Evolutionary conservation across 1,140 invertebrate species (phyloP), one percentile per base, ranked within the genome.

Genomic region (Hypsibius dujardini): DNA sequence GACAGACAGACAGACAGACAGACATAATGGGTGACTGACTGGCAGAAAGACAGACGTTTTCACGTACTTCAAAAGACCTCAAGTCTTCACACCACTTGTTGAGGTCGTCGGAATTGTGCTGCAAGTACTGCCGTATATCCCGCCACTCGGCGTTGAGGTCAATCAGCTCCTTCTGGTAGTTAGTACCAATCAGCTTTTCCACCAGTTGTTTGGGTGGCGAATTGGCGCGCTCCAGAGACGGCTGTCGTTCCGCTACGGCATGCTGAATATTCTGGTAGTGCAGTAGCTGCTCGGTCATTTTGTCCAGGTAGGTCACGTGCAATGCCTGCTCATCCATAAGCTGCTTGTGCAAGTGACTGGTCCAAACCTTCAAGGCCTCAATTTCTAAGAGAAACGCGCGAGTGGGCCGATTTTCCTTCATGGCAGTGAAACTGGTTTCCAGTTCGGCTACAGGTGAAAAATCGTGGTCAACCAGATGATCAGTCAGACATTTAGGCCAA

Each of bases 51-150:
- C n/a, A n/a, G n/a, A n/a, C n/a, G n/a, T n/a, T n/a, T n/a, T n/a
- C n/a, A n/a, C n/a, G n/a, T 56, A 67, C 62, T 42, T 67, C 12
- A 67, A 67, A 67, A 3, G 7, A 12, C 45, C 62, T 12, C 7
- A 67, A 42, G 3, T 67, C 42, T 42, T 67, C 62, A 7, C 12
- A 3, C 62, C 62, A 67, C 45, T 67, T 67, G 7, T 3, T 67
- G 3, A 67, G 7, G 3, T 67, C 62, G 7, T 67, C 42, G 12
- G 42, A 14, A 42, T 67, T 67, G 62, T 67, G 42, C 62, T 67
- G 62, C 62, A 67, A 42, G 42, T 67, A 67, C 62, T 67, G 62
- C 3, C 7, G 62, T 7, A 67, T 67, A 42, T 67, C 62, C 42
- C 45, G 12, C 62, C 62, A 67, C 42, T 67, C 45, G 7, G 62